These are phyloP conservation scores for Cepphus grylle DNA, from an alignment of 2,113 vertebrate species.

Conservation along the genomic window DNA sequence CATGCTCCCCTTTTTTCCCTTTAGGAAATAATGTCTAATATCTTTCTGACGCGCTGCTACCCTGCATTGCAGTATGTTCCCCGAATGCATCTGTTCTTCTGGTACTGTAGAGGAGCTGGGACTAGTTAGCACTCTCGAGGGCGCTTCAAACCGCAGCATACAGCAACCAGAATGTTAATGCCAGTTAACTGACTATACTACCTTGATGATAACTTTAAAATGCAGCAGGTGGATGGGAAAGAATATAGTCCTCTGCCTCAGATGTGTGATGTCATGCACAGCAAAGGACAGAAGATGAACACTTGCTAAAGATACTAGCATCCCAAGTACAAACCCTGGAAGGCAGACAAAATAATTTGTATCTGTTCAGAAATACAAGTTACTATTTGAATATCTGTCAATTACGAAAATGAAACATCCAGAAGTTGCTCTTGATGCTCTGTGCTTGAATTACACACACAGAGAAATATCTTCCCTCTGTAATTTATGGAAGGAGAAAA, in stretches of 20 bases:
- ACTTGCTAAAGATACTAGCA: neutral
- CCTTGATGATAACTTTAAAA: neutral
- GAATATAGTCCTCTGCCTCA: neutral
- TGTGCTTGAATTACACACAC: neutral
- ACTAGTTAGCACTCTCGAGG: neutral
- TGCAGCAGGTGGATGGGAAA: neutral
- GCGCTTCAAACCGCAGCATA: neutral
- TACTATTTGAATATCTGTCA: neutral
- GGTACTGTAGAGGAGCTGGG: neutral
- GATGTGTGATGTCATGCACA: neutral
- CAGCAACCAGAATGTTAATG: neutral
- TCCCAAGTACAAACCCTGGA: neutral
- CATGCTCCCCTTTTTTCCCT: neutral
- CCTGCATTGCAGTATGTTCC: neutral
- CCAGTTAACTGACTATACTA: neutral
- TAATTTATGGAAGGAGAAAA: neutral
- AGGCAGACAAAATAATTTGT: neutral
- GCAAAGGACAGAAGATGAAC: neutral
- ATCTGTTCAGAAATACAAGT: neutral
- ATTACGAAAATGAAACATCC: neutral
- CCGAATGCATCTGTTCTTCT: neutral
- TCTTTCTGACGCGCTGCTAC: neutral
- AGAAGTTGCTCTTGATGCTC: neutral
- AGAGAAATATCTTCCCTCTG: neutral
- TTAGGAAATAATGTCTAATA: neutral